A percentile compares a stretch with the other conserved stretches of the same genome.
Evolutionary conservation across 2,888 invertebrate species (phyloP).

Genomic region (Sympetrum striolatum): DNA sequence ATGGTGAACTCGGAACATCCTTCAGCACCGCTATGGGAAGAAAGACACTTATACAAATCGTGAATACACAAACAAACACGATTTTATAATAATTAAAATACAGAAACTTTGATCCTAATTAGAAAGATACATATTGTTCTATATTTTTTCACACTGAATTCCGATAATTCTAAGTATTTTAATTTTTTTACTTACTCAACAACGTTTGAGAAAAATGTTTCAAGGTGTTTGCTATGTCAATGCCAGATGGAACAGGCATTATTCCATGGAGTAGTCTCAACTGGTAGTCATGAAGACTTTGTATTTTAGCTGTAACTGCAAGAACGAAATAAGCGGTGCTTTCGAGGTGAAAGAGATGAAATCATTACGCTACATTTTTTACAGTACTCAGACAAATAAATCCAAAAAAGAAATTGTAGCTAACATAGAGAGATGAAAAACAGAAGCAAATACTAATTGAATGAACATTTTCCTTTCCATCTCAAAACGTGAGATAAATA

Average conservation of each 20-base stretch:
- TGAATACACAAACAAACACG: neutral
- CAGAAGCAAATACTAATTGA: no score
- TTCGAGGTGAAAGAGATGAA: no score
- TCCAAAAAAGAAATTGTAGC: neutral
- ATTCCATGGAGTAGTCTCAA: constrained; percentile 88
- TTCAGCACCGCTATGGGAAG: constrained; percentile 82
- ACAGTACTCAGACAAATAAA: neutral
- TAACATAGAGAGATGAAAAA: no score
- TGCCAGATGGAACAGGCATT: constrained; percentile 90
- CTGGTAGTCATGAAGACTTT: constrained; percentile 96
- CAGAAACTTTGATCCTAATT: neutral
- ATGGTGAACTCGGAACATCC: constrained; percentile 92
- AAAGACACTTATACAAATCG: neutral
- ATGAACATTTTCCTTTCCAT: no score
- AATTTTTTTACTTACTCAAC: constrained; percentile 74
- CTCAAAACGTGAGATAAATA: no score
- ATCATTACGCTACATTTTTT: no score
- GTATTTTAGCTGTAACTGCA: constrained; percentile 96
- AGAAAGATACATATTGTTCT: no score
- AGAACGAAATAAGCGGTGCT: constrained; percentile 44
- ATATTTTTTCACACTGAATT: no score
- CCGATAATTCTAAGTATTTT: no score
- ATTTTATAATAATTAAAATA: neutral
- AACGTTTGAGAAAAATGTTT: constrained; percentile 98
- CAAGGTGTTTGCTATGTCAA: constrained; percentile 96